A percentile compares a stretch with the other conserved stretches of the same genome.
These are phyloP conservation scores for Platysteira castanea DNA, from an alignment of 2,113 vertebrate genomes.

Conservation along the genomic window DNA sequence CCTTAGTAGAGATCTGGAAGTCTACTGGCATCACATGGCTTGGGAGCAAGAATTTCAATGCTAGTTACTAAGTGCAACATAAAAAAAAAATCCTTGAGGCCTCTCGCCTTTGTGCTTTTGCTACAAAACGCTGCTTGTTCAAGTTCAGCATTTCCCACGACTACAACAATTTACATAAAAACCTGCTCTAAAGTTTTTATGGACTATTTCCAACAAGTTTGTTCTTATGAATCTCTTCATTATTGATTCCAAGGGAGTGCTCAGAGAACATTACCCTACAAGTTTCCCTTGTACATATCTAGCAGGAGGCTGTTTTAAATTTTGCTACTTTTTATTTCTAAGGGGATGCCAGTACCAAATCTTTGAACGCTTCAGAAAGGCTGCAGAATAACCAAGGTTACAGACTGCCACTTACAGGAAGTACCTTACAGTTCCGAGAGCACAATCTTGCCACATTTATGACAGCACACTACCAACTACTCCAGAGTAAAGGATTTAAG, in stretches of 20 bases:
- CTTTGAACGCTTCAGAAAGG: background rate
- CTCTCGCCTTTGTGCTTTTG: background rate
- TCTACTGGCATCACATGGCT: background rate
- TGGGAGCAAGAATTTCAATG: background rate
- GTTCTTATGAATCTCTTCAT: background rate
- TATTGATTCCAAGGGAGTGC: background rate
- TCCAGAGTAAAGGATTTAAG: background rate
- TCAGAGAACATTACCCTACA: background rate
- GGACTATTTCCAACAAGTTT: background rate
- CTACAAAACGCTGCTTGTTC: constrained; percentile 16
- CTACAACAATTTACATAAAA: background rate
- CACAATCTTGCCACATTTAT: background rate
- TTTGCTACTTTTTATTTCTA: background rate
- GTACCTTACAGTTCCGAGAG: background rate
- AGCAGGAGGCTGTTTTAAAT: background rate
- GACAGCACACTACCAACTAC: background rate
- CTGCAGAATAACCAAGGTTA: background rate
- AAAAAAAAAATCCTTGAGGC: background rate
- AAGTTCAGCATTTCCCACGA: constrained; percentile 17
- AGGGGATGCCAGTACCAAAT: background rate
- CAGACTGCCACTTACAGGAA: background rate
- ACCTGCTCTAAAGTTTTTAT: background rate
- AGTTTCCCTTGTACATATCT: background rate
- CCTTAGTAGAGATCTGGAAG: background rate
- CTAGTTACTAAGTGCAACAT: constrained; percentile 8